These are phyloP conservation scores for Eupithecia dodoneata DNA, from an alignment of 2,888 invertebrate species.

Conservation along the genomic window DNA sequence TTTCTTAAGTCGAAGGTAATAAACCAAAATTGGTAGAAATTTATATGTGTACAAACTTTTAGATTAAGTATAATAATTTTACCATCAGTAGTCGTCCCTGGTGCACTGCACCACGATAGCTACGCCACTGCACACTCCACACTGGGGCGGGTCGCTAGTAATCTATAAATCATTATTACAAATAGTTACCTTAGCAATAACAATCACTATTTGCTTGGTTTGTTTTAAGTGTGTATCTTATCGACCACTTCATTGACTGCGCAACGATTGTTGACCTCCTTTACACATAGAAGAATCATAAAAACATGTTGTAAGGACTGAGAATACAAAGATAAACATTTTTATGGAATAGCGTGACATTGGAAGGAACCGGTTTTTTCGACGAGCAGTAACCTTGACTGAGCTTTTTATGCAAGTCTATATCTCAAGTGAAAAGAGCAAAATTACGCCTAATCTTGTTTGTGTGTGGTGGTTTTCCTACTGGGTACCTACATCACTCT, in stretches of 20 bases:
- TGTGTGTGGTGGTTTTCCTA: background rate
- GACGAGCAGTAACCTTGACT: background rate
- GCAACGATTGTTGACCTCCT: constrained; percentile 29
- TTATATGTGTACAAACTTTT: too few species aligned
- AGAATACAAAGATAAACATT: constrained; percentile 1
- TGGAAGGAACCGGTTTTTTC: constrained; percentile 17
- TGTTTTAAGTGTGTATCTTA: constrained; percentile 30
- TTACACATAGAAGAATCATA: constrained; percentile 23
- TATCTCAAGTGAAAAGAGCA: background rate
- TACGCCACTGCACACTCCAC: too few species aligned
- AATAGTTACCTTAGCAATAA: background rate
- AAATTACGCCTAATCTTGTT: background rate
- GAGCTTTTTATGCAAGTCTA: background rate
- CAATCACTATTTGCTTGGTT: constrained; percentile 17
- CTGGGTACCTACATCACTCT: too few species aligned
- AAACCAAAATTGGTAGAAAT: too few species aligned
- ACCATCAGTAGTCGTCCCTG: too few species aligned
- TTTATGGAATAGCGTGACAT: constrained; percentile 4
- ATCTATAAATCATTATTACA: constrained; percentile 7
- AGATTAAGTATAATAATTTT: too few species aligned
- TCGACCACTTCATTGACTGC: constrained; percentile 28
- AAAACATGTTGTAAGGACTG: constrained; percentile 22
- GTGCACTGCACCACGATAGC: too few species aligned
- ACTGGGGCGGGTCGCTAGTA: too few species aligned
- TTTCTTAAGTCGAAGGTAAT: too few species aligned